Evolutionary conservation across 2,113 vertebrate genomes (phyloP).

Genomic region (Brienomyrus longianalis): DNA sequence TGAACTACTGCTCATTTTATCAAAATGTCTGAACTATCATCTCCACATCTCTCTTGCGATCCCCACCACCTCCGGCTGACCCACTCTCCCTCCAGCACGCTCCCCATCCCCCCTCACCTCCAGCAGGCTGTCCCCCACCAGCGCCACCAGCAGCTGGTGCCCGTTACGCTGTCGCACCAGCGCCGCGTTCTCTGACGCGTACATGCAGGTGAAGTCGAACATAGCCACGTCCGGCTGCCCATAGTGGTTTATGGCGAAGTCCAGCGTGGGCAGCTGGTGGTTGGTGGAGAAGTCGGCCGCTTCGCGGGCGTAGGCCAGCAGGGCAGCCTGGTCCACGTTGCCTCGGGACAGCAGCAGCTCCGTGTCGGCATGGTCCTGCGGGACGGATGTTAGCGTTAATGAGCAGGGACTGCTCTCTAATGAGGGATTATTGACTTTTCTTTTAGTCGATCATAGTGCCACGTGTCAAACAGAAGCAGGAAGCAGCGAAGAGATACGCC

Average conservation of each 20-base stretch:
- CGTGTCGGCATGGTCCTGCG: conserved; percentile 85
- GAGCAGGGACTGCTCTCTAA: background rate
- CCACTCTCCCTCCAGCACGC: background rate
- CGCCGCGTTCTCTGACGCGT: conserved; percentile 89
- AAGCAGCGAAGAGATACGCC: background rate
- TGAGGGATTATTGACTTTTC: background rate
- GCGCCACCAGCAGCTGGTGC: conserved; percentile 80
- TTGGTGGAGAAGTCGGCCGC: conserved; percentile 95
- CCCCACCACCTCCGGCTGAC: background rate
- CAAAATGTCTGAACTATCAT: background rate
- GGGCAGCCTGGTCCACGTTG: conserved; percentile 89
- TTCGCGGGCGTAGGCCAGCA: conserved; percentile 84
- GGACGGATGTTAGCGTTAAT: background rate
- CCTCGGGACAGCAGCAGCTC: conserved; percentile 86
- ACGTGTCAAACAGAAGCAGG: background rate
- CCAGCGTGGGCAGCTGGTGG: conserved; percentile 83
- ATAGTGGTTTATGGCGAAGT: conserved; percentile 98
- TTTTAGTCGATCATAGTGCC: background rate
- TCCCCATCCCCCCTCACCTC: conserved; percentile 65
- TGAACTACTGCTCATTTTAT: background rate
- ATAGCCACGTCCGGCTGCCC: conserved; percentile 96
- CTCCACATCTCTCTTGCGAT: background rate
- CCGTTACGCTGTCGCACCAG: conserved; percentile 83
- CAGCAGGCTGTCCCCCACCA: conserved; percentile 91
- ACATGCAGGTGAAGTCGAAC: conserved; percentile 99